Evolutionary conservation across 2,888 invertebrate genomes (phyloP).

Genomic region (Leucophenga maculata): DNA sequence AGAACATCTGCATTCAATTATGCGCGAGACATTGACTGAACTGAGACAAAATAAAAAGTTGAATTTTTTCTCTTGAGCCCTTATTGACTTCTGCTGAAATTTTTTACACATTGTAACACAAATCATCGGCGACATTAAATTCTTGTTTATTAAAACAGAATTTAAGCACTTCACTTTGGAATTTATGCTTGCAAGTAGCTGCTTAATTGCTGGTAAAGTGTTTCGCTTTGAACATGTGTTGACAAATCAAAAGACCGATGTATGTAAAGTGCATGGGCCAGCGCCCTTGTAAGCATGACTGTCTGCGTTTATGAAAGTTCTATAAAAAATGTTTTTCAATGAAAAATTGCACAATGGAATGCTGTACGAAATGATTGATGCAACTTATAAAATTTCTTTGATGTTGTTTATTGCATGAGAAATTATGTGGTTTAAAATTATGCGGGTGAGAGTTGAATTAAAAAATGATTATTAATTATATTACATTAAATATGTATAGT

Average conservation of each 20-base stretch:
- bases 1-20: slow-evolving; percentile 22
- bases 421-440: neutral
- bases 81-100: too few species aligned
- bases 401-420: neutral
- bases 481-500: too few species aligned
- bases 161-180: slow-evolving; percentile 7
- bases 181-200: neutral
- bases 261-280: too few species aligned
- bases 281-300: too few species aligned
- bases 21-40: neutral
- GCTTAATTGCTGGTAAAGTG: neutral
- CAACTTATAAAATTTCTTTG: slow-evolving; percentile 1
- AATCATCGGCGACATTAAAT: slow-evolving; percentile 20
- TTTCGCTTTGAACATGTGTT: neutral
- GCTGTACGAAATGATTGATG: neutral
- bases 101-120: slow-evolving; percentile 15
- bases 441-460: neutral
- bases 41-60: too few species aligned
- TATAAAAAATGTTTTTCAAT: too few species aligned
- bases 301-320: too few species aligned
- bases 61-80: too few species aligned
- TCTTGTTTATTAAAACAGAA: slow-evolving; percentile 15
- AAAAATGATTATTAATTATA: too few species aligned
- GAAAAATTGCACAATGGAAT: neutral
- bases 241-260: too few species aligned